Conservation (phyloP, 2,113 vertebrate species). For the Mormyrus lacerda region DNA sequence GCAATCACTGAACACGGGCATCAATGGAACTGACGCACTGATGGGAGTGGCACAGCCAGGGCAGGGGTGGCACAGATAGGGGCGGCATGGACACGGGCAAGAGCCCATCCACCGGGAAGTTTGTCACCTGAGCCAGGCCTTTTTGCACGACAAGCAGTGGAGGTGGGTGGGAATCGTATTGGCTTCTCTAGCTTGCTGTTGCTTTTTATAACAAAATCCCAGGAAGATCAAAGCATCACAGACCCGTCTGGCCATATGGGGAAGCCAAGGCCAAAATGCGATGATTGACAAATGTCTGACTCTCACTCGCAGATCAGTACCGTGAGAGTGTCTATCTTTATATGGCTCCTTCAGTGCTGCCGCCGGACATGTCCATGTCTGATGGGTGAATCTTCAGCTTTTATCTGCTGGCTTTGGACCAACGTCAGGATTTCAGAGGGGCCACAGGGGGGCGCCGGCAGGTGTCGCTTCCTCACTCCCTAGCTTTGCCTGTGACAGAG, state of each 20-base stretch:
- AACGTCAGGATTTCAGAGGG: not conserved
- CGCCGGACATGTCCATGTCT: not conserved
- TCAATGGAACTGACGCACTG: not conserved
- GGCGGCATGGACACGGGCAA: not conserved
- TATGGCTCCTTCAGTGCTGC: not conserved
- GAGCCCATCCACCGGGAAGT: not conserved
- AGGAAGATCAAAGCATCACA: not conserved
- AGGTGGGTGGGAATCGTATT: not conserved
- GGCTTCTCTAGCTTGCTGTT: not conserved
- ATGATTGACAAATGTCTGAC: not conserved
- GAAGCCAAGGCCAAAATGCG: not conserved
- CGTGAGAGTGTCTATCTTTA: not conserved
- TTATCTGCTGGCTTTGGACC: not conserved
- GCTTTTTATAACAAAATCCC: not conserved
- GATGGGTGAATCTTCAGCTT: not conserved
- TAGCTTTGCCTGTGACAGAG: not conserved
- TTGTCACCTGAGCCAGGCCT: not conserved
- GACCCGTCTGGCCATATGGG: not conserved
- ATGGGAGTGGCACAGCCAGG: not conserved
- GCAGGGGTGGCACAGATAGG: not conserved
- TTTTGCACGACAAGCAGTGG: not conserved
- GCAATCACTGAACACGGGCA: not conserved
- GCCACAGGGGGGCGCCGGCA: not conserved
- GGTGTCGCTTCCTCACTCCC: not conserved
- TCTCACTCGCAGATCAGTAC: constrained; percentile 2